Evolutionary conservation across 1,140 invertebrate species (phyloP).

Genomic region (Ips nitidus): DNA sequence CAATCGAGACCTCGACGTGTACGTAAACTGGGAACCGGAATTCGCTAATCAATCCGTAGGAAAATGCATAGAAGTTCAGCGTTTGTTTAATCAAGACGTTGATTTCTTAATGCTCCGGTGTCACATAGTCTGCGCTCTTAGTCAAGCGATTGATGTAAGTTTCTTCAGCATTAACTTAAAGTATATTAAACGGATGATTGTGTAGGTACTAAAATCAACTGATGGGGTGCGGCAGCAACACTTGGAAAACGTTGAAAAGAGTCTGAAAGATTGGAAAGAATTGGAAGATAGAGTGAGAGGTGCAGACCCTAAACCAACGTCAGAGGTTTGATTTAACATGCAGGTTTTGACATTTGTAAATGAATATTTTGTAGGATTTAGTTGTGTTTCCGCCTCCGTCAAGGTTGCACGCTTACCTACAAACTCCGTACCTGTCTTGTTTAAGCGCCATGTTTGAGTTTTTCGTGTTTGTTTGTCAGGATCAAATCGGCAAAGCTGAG

Average conservation of each 20-base stretch:
- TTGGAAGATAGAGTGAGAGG: constrained; percentile 32
- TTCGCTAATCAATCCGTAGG: constrained; percentile 40
- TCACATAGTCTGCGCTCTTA: constrained; percentile 38
- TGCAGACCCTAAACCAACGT: constrained; percentile 37
- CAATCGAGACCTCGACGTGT: constrained; percentile 62
- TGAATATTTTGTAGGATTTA: constrained; percentile 29
- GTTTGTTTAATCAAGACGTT: constrained; percentile 43
- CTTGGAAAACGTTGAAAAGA: constrained; percentile 35
- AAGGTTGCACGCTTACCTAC: constrained; percentile 42
- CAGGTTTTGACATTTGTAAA: neutral
- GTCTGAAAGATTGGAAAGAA: constrained; percentile 43
- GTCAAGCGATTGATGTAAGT: constrained; percentile 31
- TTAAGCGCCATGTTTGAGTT: constrained; percentile 41
- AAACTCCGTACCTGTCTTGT: constrained; percentile 38
- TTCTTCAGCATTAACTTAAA: neutral
- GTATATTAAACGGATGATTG: neutral
- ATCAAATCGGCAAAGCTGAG: constrained; percentile 30
- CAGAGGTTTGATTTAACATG: constrained; percentile 31
- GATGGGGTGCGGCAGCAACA: constrained; percentile 28
- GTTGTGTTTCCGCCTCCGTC: constrained; percentile 45
- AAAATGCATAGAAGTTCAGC: constrained; percentile 40
- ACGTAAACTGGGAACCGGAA: constrained; percentile 61
- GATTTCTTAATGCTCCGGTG: constrained; percentile 44
- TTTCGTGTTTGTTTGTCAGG: constrained; percentile 33
- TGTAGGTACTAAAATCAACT: too few relatives aligned